Evolutionary conservation across 2,113 vertebrate genomes (phyloP).

Genomic region (Synchiropus splendidus): DNA sequence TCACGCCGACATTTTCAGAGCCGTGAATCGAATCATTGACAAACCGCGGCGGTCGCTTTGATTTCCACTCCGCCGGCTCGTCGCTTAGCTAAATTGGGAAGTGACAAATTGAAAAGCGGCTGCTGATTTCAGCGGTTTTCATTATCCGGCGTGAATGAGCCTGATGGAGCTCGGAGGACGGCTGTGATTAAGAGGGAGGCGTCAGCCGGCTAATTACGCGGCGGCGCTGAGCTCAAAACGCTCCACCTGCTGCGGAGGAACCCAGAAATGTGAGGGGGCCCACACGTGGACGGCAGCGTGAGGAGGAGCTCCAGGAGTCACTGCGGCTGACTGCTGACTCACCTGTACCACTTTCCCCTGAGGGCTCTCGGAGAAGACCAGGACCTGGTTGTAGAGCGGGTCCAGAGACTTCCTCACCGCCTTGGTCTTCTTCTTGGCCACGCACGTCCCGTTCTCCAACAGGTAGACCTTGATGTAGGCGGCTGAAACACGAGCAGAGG

Average conservation of each 20-base stretch:
- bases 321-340: conserved; percentile 22
- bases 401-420: conserved; percentile 90
- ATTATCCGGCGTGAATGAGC: conserved; percentile 34
- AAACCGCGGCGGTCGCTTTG: too few relatives aligned
- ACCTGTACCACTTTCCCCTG: conserved; percentile 98
- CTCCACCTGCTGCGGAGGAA: neutral
- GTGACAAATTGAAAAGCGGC: conserved; percentile 24
- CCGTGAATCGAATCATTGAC: too few relatives aligned
- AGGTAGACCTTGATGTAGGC: conserved; percentile 98
- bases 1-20: too few relatives aligned
- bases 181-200: conserved; percentile 46
- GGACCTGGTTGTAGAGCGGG: conserved; percentile 95
- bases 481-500: conserved; percentile 70
- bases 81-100: conserved; percentile 23
- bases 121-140: conserved; percentile 43
- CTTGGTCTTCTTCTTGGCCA: conserved; percentile 99
- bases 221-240: conserved; percentile 7
- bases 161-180: conserved; percentile 37
- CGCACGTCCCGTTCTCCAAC: conserved; percentile 86
- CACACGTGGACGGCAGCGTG: too few relatives aligned
- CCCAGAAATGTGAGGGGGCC: too few relatives aligned
- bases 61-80: neutral
- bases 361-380: conserved; percentile 88
- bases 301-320: too few relatives aligned
- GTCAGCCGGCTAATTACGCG: conserved; percentile 36